Percentiles rank a stretch among this genome's conserved stretches.
These are phyloP conservation scores for Drosophila pandora DNA, from an alignment of 1,140 invertebrate genomes.

Conservation along the genomic window DNA sequence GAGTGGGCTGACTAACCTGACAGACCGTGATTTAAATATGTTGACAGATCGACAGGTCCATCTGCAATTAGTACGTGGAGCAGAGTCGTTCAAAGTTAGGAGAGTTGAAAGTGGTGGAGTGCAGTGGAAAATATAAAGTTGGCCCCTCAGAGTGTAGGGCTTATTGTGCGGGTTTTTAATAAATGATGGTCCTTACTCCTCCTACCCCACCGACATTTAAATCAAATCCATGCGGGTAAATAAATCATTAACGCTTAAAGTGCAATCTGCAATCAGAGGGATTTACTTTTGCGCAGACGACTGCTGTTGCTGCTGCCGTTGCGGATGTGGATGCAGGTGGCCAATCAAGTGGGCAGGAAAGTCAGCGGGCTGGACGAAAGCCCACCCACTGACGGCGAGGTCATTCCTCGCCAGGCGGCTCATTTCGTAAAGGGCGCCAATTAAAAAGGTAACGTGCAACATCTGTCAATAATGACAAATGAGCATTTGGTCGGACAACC, in stretches of 20 bases:
- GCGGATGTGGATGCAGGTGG: slow-evolving; percentile 19
- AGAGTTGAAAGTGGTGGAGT: slow-evolving; percentile 43
- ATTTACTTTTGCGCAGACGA: slow-evolving; percentile 60
- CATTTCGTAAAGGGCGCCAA: slow-evolving; percentile 78
- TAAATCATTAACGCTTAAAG: slow-evolving; percentile 78
- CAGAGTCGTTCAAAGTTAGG: slow-evolving; percentile 57
- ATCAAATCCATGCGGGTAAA: slow-evolving; percentile 73
- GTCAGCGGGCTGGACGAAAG: slow-evolving; percentile 1
- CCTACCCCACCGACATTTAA: slow-evolving; percentile 46
- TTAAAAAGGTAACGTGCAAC: slow-evolving; percentile 77
- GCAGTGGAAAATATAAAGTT: slow-evolving; percentile 8
- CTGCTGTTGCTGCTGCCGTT: slow-evolving; percentile 6
- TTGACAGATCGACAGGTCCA: slow-evolving; percentile 83
- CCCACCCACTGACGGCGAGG: slow-evolving; percentile 22
- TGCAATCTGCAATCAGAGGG: slow-evolving; percentile 68
- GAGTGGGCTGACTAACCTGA: slow-evolving; percentile 82
- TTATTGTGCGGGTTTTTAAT: slow-evolving; percentile 30
- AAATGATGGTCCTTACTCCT: slow-evolving; percentile 7
- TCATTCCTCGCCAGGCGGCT: slow-evolving; percentile 47
- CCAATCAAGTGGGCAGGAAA: slow-evolving; percentile 33
- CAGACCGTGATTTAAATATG: slow-evolving; percentile 83
- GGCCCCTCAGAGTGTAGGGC: not conserved
- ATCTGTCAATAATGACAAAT: slow-evolving; percentile 82
- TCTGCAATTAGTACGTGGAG: slow-evolving; percentile 80
- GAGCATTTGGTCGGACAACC: slow-evolving; percentile 64